Evolutionary conservation across 2,113 vertebrate species (phyloP), one percentile per base, ranked within the genome.

Genomic region (Trichomycterus rosablanca): DNA sequence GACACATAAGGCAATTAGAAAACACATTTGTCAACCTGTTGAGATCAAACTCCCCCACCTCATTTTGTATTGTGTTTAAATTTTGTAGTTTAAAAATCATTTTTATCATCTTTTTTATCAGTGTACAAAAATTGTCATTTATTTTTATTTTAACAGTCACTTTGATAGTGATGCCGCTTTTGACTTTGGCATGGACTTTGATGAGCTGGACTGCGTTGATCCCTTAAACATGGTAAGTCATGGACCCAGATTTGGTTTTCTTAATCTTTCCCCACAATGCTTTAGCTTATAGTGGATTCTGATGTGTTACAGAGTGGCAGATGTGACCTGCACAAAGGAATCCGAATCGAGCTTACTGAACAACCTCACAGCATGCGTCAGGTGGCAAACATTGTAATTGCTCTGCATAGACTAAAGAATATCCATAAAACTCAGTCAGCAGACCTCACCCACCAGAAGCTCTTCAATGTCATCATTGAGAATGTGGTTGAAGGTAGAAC

Each of bases 401-500:
- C 46, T 0, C 3, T 59, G 10, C 53, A 71, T 19, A 74, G 55
- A 46, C 30, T 84, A 59, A 74, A 59, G 1, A 48, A 18, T 0
- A 11, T 14, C 10, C 46, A 43, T 1, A 63, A 19, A 26, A 11
- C 45, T 6, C 46, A 34, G 30, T 34, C 70, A 44, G 66, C 61
- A 0, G 62, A 75, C 44, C 69, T 71, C 23, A 46, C 37, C 1
- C 63, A 71, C 18, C 23, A 52, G 4, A 48, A 74, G 32, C 49
- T 77, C 35, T 63, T 70, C 45, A 52, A 43, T 9, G 22, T 42
- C 26, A 3, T 78, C 58, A 49, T 75, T 34, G 76, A 73, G 4
- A 69, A 46, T 7, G 40, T 78, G 16, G 40, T 84, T 12, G 58
- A 81, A 26, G 81, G 81, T 84, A 62, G 6, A 2, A 18, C 7